phyloP scores from a whole-genome alignment of 2,888 invertebrate species.

The Phengaris arion region DNA sequence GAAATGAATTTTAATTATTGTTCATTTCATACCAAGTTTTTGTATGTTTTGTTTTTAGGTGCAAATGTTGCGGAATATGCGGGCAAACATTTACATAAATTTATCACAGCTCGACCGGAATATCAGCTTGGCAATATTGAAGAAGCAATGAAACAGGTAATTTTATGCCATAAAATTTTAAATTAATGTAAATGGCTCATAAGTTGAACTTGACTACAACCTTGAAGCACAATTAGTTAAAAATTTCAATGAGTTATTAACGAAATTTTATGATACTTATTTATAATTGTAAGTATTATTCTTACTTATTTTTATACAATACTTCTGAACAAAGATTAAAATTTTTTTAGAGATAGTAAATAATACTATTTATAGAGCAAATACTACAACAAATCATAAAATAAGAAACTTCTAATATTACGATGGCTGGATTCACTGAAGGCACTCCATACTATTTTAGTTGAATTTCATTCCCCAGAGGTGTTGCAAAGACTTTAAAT shows the following conservation, averaged over 20 bases:
- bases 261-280: neutral
- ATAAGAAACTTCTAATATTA: no score
- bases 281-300: neutral
- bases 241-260: neutral
- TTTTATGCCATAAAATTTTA: constrained; percentile 21
- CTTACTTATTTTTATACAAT: neutral
- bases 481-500: no score
- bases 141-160: constrained; percentile 89
- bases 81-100: constrained; percentile 96
- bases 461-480: no score
- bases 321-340: neutral
- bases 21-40: neutral
- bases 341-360: neutral
- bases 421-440: no score
- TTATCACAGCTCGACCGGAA: constrained; percentile 88
- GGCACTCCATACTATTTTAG: no score
- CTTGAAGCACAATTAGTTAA: neutral
- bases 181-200: constrained; percentile 5
- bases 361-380: no score
- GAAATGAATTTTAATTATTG: neutral
- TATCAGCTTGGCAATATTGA: constrained; percentile 91
- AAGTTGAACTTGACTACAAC: neutral
- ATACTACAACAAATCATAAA: no score
- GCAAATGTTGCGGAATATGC: constrained; percentile 96
- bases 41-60: constrained; percentile 74